Evolutionary conservation across 2,797 vertebrate species (phyloP).

Genomic region (Pseudochaenichthys georgianus): DNA sequence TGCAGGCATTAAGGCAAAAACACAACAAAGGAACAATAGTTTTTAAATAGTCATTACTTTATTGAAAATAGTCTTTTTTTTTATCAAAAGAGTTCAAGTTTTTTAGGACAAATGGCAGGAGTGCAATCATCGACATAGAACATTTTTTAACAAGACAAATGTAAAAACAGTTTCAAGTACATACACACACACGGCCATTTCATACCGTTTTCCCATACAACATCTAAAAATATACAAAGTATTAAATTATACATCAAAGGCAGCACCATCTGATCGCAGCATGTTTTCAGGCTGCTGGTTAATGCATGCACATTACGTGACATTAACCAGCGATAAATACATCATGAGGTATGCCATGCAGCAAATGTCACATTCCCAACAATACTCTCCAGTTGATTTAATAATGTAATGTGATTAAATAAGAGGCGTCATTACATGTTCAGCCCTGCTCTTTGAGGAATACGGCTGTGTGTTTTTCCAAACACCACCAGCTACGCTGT

Average conservation of each 20-base stretch:
- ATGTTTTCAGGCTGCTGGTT: background rate
- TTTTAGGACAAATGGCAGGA: conserved; percentile 73
- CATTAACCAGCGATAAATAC: background rate
- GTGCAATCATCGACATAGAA: conserved; percentile 66
- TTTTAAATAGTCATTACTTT: conserved; percentile 35
- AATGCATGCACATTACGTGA: background rate
- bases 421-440: conserved; percentile 16
- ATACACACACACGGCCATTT: conserved; percentile 4
- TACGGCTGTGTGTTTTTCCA: conserved; percentile 36
- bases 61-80: conserved; percentile 67
- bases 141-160: conserved; percentile 11
- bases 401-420: conserved; percentile 28
- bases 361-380: background rate
- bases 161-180: conserved; percentile 63
- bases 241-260: background rate
- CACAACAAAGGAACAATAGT: background rate
- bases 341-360: background rate
- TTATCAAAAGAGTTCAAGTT: conserved; percentile 77
- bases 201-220: background rate
- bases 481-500: conserved; percentile 11
- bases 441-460: conserved; percentile 39
- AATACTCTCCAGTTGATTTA: conserved; percentile 3
- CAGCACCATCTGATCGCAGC: background rate
- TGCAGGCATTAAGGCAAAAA: background rate
- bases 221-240: conserved; percentile 49